Evolutionary conservation across 30 jellyfish, hydroid and myxozoan genomes (phyloP), one percentile per base, ranked within the genome.

Genomic region (Nemopilema nomurai): DNA sequence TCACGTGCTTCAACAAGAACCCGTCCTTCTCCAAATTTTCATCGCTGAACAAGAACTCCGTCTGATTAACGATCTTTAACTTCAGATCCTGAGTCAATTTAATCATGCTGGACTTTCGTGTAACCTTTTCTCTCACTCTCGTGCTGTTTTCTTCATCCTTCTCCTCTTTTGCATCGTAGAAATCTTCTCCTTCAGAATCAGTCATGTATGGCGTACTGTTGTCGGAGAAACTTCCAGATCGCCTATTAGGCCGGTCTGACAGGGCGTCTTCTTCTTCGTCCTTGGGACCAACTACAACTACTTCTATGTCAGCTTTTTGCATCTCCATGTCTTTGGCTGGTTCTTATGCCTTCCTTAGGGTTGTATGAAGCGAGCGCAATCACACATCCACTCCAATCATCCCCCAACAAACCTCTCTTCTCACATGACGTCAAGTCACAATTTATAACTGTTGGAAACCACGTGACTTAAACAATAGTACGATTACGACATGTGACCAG

Each of bases 11-110:
- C 92, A 94, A 67, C 88, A 94, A 76, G 70, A 94, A 94, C 67
- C 97, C 97, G 86, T 94, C 99, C 49, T 89, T 89, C 72, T 78
- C 88, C 79, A 94, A 90, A 68, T 94, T 94, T 67, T 89, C 99
- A 69, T 94, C 97, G 86, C 97, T 89, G 92, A 94, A 90, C 87
- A 90, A 86, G 50, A 68, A 94, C 82, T 94, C 99, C 0, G 99
- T 97, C 83, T 94, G 99, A 3, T 92, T 32, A 63, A 94, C 73
- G 3, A 94, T 94, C 65, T 81, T 85, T 31, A 74, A 85, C 65
- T 82, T 81, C 65, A 94, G 71, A 50, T 88, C 97, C 0, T 92
- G 84, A n/a, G 97, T 89, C 29, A 94, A 68, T 74, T 67, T 87
- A 20, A 76, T 80, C 71, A 76, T 68, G 23, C 90, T 87, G 21